phyloP scores from a whole-genome alignment of 2,113 vertebrate genomes.

The Xerus inauris region DNA sequence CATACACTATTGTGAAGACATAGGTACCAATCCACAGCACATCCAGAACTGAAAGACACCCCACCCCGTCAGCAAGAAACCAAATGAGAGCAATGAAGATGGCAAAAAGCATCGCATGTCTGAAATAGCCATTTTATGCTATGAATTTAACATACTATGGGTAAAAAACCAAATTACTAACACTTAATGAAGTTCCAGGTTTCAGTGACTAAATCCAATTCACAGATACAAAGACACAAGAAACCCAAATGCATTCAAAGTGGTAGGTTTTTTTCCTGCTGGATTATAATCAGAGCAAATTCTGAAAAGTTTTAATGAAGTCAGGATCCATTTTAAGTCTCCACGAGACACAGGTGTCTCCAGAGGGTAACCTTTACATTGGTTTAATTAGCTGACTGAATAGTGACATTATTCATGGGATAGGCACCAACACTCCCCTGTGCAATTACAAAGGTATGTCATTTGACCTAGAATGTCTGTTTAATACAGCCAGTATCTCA shows the following conservation, averaged over 20 bases:
- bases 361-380: background rate
- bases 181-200: background rate
- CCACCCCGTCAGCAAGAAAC: background rate
- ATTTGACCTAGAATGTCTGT: background rate
- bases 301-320: background rate
- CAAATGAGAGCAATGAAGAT: slow-evolving; percentile 3
- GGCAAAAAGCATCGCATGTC: background rate
- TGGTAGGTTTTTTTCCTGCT: background rate
- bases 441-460: rapidly evolving
- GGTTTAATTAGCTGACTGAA: background rate
- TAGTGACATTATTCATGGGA: background rate
- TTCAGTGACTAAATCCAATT: background rate
- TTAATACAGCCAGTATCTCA: background rate
- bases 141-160: background rate
- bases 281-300: background rate
- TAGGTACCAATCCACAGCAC: slow-evolving; percentile 96
- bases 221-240: background rate
- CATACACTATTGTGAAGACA: slow-evolving; percentile 94
- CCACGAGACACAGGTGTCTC: background rate
- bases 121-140: background rate
- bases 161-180: background rate
- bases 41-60: slow-evolving; percentile 91
- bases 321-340: background rate
- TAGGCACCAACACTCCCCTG: background rate
- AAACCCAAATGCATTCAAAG: background rate